Conservation (phyloP, 2,888 invertebrate species). For the Beris chalybata region DNA sequence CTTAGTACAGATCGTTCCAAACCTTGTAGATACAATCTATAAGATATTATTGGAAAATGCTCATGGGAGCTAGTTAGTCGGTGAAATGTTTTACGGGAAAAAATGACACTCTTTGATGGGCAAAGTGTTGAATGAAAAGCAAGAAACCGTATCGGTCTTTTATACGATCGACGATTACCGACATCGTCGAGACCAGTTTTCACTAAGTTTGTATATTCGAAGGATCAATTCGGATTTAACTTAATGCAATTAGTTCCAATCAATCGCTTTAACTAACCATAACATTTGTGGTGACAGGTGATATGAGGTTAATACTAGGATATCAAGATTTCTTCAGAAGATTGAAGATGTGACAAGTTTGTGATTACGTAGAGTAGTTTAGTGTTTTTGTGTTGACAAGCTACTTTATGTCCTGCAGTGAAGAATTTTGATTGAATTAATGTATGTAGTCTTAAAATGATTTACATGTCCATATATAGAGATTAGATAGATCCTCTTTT, state of each 20-base stretch:
- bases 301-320: not conserved
- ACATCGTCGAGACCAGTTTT: constrained; percentile 1
- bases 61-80: constrained; percentile 27
- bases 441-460: no score
- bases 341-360: constrained; percentile 23
- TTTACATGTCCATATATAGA: no score
- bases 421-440: constrained; percentile 12
- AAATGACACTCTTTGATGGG: constrained; percentile 18
- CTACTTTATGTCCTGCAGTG: constrained; percentile 27
- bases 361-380: constrained; percentile 28
- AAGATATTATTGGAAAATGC: constrained; percentile 6
- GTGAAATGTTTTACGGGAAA: constrained; percentile 27
- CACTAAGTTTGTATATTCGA: constrained; percentile 3
- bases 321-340: not conserved
- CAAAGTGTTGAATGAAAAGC: no score
- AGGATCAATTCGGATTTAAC: constrained; percentile 26
- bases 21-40: no score
- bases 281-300: constrained; percentile 25
- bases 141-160: no score
- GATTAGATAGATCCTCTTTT: no score
- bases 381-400: constrained; percentile 28
- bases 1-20: not conserved
- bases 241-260: constrained; percentile 32
- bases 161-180: constrained; percentile 4
- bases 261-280: constrained; percentile 30